Evolutionary conservation across 2,113 vertebrate genomes (phyloP), one percentile per base, ranked within the genome.

Genomic region (Columbina picui): DNA sequence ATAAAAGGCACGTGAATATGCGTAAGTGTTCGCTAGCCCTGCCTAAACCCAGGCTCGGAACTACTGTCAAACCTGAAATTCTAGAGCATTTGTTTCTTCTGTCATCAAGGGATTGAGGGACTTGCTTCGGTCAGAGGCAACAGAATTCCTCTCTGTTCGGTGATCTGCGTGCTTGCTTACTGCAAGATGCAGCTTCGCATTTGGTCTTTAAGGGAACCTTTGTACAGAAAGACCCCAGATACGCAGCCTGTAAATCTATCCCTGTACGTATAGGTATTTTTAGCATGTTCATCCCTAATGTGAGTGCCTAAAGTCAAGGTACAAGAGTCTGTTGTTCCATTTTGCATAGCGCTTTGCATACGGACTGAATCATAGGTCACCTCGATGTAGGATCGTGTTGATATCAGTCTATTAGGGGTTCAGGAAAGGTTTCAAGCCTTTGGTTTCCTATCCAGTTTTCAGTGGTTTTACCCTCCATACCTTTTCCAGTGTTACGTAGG

Each of bases 191-290:
- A 89, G 87, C 69, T 94, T 90, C 3, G 23, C 89, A 12, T 70
- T 96, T 85, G 61, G n/a, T 80, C 79, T 90, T 90, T 70, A 89
- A 87, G 90, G 90, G 82, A 91, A 69, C 53, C 76, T 91, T 89
- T 93, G 80, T 86, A 67, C 30, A 64, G 82, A 86, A 92, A 70
- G 50, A 64, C 59, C n/a, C 50, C 68, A 84, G 70, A 60, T 87
- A 80, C 9, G 55, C 75, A 94, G 70, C 70, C 78, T 96, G 92
- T 96, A 97, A 96, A 93, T 94, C 90, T 95, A 1, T 71, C 77
- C 52, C 65, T 64, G 60, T 93, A 45, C 92, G 59, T 96, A 80
- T 34, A 94, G 78, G 34, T 75, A 90, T 60, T 86, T 91, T 84
- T 91, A 96, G 96, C 78, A 70, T 87, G 85, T 69, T 95, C 59